Conservation (phyloP, 2,113 vertebrate genomes). For the Clinocottus analis region DNA sequence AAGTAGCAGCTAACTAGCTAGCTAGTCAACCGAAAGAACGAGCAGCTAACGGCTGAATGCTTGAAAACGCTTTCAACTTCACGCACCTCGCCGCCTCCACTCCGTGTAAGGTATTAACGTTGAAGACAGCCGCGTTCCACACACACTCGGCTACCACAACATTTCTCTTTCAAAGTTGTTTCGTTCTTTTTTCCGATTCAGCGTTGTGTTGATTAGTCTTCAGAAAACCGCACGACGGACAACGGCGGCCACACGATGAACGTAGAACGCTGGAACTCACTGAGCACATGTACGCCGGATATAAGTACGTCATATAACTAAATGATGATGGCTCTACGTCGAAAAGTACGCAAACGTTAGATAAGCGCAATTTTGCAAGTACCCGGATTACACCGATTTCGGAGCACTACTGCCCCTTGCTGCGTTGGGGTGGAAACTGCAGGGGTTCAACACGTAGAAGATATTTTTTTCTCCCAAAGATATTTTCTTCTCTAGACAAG, state of each 20-base stretch:
- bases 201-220: conserved; percentile 20
- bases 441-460: neutral
- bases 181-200: conserved; percentile 10
- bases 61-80: neutral
- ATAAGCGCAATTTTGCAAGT: conserved; percentile 28
- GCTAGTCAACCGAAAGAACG: neutral
- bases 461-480: no score
- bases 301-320: rapidly evolving
- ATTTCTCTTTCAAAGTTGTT: conserved; percentile 31
- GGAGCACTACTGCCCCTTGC: conserved; percentile 9
- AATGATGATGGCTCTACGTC: conserved; percentile 4
- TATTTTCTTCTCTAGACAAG: neutral
- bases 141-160: conserved; percentile 40
- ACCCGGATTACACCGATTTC: conserved; percentile 62
- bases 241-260: conserved; percentile 61
- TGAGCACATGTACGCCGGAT: conserved; percentile 7
- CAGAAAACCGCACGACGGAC: conserved; percentile 34
- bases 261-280: conserved; percentile 42
- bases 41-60: conserved; percentile 11
- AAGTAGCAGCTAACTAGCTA: conserved; percentile 8
- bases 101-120: neutral
- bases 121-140: neutral
- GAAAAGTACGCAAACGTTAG: conserved; percentile 40
- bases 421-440: conserved; percentile 15
- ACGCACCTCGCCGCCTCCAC: conserved; percentile 46